Evolutionary conservation across 2,797 vertebrate genomes (phyloP).

Genomic region (Lerista edwardsae): DNA sequence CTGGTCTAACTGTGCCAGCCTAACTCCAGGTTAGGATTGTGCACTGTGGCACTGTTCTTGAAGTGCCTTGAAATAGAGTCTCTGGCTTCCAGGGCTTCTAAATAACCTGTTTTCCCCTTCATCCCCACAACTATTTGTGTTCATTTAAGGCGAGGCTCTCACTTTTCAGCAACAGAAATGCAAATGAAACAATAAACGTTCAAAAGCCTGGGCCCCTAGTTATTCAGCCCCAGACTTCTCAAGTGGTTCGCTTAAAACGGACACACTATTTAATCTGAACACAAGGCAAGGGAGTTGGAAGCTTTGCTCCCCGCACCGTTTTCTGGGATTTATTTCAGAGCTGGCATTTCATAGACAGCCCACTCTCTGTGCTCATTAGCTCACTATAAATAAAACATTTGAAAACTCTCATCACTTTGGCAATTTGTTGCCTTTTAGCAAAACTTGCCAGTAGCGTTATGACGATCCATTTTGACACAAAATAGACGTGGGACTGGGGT

Average conservation of each 20-base stretch:
- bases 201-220: background rate
- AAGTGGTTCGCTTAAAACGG: background rate
- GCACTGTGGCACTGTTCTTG: too few relatives aligned
- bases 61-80: background rate
- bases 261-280: slow-evolving; percentile 15
- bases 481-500: slow-evolving; percentile 20
- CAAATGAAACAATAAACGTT: slow-evolving; percentile 10
- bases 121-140: background rate
- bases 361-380: background rate
- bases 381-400: slow-evolving; percentile 31
- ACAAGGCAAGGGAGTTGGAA: background rate
- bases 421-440: slow-evolving; percentile 30
- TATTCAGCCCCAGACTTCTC: background rate
- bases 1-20: too few relatives aligned
- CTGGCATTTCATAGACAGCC: background rate
- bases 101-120: too few relatives aligned
- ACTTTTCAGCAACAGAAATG: background rate
- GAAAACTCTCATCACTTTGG: slow-evolving; percentile 8
- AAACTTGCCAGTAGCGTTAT: slow-evolving; percentile 14
- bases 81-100: too few relatives aligned
- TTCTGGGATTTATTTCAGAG: background rate
- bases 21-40: too few relatives aligned
- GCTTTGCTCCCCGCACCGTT: slow-evolving; percentile 9
- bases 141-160: background rate
- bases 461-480: slow-evolving; percentile 28